Evolutionary conservation across 2,888 invertebrate species (phyloP), one percentile per base, ranked within the genome.

Genomic region (Eristalinus aeneus): DNA sequence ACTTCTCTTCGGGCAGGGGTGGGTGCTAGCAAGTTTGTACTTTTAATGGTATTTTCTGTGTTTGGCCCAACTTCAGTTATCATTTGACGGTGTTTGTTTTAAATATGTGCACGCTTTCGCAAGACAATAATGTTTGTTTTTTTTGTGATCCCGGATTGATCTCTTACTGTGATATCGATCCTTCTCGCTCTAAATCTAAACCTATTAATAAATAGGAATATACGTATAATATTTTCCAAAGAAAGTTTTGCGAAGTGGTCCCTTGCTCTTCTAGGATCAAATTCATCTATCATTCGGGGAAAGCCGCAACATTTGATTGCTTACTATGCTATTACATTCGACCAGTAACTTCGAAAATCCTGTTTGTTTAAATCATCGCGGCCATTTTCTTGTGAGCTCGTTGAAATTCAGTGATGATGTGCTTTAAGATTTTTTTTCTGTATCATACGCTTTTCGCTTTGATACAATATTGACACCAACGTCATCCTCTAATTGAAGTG

Each of bases 401-500:
- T 46, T 46, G 16, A 46, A 16, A 5, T 46, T 16, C 8, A 46
- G 46, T 46, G 23, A 56, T n/a, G 23, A 4, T 23, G 22, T 23
- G n/a, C n/a, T n/a, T n/a, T 27, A 46, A 23, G 36, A 23, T 27
- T 23, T 46, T 46, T 16, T 79, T 65, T 32, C 16, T 20, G 9
- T 5, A 16, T 9, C 53, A 65, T 72, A 54, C 72, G 67, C 53
- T 65, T 65, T 60, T 32, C 60, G 16, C 31, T 27, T 61, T 31
- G 67, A 54, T 67, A 61, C 53, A 72, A 54, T 73, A 79, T 73
- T 79, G 79, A 79, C 79, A 67, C 54, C 61, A 73, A 53, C 65
- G 65, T 79, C 78, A 79, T 65, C 72, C 67, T 71, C 77, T 71
- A 61, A 73, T 65, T 72, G 79, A 79, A 79, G 72, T 72, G 72